A percentile compares a stretch with the other conserved stretches of the same genome.
phyloP scores from a whole-genome alignment of 2,797 vertebrate genomes.

The Poeciliopsis presidionis region DNA sequence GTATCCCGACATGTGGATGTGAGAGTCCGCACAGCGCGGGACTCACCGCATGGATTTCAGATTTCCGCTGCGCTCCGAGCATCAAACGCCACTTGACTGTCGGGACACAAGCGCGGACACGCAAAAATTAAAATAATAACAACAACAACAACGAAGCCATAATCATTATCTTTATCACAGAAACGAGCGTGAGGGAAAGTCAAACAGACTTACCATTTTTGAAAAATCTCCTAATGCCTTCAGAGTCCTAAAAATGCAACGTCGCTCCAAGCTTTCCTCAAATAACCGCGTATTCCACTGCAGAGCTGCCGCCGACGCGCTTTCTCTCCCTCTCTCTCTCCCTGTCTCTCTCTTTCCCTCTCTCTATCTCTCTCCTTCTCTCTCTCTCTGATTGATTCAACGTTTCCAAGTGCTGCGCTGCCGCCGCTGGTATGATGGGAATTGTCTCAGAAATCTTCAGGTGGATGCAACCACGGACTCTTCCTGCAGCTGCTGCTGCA shows the following conservation, averaged over 20 bases:
- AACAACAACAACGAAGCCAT: too few relatives aligned
- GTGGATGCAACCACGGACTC: constrained; percentile 65
- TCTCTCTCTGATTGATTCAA: constrained; percentile 73
- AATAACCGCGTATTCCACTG: constrained; percentile 74
- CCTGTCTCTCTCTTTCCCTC: constrained; percentile 27
- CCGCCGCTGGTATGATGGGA: constrained; percentile 61
- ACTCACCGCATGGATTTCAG: constrained; percentile 31
- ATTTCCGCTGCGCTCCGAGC: constrained; percentile 36
- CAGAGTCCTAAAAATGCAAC: constrained; percentile 46
- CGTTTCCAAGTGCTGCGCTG: constrained; percentile 69
- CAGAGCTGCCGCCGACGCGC: constrained; percentile 73
- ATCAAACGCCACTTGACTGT: constrained; percentile 30
- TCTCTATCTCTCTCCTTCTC: constrained; percentile 33
- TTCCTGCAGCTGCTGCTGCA: neutral
- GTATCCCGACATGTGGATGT: neutral
- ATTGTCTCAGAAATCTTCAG: constrained; percentile 72
- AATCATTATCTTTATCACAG: neutral
- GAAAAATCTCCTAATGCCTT: constrained; percentile 1
- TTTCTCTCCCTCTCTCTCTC: neutral
- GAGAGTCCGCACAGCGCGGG: constrained; percentile 22
- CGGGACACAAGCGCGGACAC: neutral
- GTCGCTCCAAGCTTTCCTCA: constrained; percentile 56
- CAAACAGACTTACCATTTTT: constrained; percentile 48
- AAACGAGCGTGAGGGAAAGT: constrained; percentile 25
- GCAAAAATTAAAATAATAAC: too few relatives aligned